Conservation (phyloP, 2,113 vertebrate genomes). For the Eleginops maclovinus region DNA sequence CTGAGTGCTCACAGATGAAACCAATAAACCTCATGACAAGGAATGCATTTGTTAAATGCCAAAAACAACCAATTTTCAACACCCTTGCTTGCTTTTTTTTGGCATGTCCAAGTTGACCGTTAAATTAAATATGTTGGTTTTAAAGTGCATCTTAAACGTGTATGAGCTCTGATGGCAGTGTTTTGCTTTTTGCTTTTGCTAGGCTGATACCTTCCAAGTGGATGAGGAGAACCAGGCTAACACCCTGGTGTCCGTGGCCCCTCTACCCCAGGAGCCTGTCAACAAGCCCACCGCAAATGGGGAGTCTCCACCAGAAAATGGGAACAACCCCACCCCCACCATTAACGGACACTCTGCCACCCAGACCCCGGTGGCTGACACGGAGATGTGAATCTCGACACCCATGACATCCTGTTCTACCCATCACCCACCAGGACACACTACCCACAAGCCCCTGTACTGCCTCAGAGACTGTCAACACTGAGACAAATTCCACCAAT, state of each 20-base stretch:
- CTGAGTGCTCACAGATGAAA: slow-evolving; percentile 44
- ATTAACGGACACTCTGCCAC: slow-evolving; percentile 87
- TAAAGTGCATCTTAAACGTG: slow-evolving; percentile 1
- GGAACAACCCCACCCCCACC: slow-evolving; percentile 79
- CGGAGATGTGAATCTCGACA: slow-evolving; percentile 84
- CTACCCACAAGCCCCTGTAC: slow-evolving; percentile 30
- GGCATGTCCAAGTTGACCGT: slow-evolving; percentile 26
- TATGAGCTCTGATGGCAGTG: background rate
- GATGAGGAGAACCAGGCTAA: slow-evolving; percentile 90
- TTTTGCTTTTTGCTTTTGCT: slow-evolving; percentile 17
- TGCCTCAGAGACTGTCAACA: slow-evolving; percentile 56
- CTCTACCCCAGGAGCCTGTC: slow-evolving; percentile 80
- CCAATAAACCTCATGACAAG: slow-evolving; percentile 42
- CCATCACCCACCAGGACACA: slow-evolving; percentile 38
- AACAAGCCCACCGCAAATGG: slow-evolving; percentile 88
- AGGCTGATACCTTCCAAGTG: slow-evolving; percentile 88
- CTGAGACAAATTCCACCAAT: slow-evolving; percentile 41
- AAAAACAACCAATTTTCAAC: slow-evolving; percentile 29
- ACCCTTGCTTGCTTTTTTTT: slow-evolving; percentile 22
- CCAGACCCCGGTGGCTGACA: slow-evolving; percentile 87
- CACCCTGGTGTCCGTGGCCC: slow-evolving; percentile 85
- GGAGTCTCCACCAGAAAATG: slow-evolving; percentile 88
- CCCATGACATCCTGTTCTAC: background rate
- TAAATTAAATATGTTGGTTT: background rate
- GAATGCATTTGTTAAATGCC: slow-evolving; percentile 42